Conservation (phyloP, 2,888 invertebrate genomes). For the Lochmaea capreae region DNA sequence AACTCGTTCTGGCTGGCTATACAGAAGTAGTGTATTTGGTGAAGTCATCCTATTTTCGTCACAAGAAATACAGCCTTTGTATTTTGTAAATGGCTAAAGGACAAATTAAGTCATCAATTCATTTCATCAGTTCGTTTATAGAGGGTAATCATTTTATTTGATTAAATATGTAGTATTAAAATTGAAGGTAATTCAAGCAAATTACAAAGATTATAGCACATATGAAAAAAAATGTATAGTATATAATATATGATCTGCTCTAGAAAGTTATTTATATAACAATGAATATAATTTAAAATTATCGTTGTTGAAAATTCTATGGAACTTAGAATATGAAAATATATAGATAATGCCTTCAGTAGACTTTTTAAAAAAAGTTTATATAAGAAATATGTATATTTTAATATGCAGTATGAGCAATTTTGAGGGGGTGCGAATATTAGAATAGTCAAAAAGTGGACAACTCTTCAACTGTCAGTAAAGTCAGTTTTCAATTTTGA, state of each 20-base stretch:
- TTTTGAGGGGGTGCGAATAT: slow-evolving; percentile 33
- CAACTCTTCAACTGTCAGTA: slow-evolving; percentile 7
- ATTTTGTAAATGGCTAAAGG: neutral
- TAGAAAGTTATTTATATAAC: slow-evolving; percentile 43
- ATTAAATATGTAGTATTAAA: slow-evolving; percentile 2
- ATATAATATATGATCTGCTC: slow-evolving; percentile 27
- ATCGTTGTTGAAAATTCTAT: slow-evolving; percentile 42
- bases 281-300: slow-evolving; percentile 41
- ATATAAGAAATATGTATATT: slow-evolving; percentile 41
- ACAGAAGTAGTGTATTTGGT: neutral
- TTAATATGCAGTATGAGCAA: slow-evolving; percentile 33
- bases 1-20: too few species aligned
- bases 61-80: neutral
- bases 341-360: slow-evolving; percentile 40
- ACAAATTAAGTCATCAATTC: neutral
- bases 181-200: neutral
- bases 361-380: slow-evolving; percentile 40
- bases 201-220: slow-evolving; percentile 33
- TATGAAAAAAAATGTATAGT: slow-evolving; percentile 29
- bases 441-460: slow-evolving; percentile 23
- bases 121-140: neutral
- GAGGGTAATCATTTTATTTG: slow-evolving; percentile 2
- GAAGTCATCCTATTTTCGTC: neutral
- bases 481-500: slow-evolving; percentile 1
- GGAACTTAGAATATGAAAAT: slow-evolving; percentile 42